Percentiles rank a stretch among this genome's conserved stretches.
These are phyloP conservation scores for Drosophila tristis DNA, from an alignment of 1,140 invertebrate genomes.

Conservation along the genomic window DNA sequence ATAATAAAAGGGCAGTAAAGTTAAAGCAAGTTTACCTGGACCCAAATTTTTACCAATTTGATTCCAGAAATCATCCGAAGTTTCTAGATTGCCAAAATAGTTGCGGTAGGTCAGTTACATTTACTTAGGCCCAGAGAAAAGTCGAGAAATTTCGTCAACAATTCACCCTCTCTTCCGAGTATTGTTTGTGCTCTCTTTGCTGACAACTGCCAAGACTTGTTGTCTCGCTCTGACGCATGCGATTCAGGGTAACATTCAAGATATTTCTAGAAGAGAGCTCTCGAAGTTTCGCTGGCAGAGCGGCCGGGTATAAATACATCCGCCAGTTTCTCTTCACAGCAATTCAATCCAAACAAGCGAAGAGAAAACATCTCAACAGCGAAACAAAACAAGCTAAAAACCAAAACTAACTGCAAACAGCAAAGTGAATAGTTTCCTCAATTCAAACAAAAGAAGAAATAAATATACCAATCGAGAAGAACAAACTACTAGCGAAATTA, in stretches of 20 bases:
- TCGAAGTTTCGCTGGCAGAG: conserved; percentile 41
- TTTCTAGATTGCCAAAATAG: conserved; percentile 12
- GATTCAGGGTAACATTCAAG: conserved; percentile 7
- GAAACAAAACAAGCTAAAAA: conserved; percentile 34
- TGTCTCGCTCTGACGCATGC: conserved; percentile 9
- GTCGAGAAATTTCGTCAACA: conserved; percentile 1
- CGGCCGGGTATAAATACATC: conserved; percentile 64
- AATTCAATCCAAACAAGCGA: conserved; percentile 68
- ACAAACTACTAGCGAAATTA: not conserved
- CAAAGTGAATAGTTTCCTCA: conserved; percentile 10
- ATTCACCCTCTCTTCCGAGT: not conserved
- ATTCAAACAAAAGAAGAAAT: conserved; percentile 16
- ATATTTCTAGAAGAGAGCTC: conserved; percentile 3
- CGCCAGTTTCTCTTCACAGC: conserved; percentile 41
- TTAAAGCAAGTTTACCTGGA: too few species aligned
- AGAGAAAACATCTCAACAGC: conserved; percentile 60
- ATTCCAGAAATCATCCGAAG: not conserved
- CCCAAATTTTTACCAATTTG: too few species aligned
- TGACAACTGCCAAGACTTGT: not conserved
- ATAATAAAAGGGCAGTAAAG: too few species aligned
- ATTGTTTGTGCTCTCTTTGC: not conserved
- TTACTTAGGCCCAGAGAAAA: not conserved
- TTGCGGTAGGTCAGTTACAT: conserved; percentile 8
- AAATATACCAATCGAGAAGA: conserved; percentile 20
- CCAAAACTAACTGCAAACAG: conserved; percentile 44